Percentiles rank a stretch among this genome's conserved stretches.
Conservation (phyloP, 2,797 vertebrate species). For the Crenuchus spilurus region DNA sequence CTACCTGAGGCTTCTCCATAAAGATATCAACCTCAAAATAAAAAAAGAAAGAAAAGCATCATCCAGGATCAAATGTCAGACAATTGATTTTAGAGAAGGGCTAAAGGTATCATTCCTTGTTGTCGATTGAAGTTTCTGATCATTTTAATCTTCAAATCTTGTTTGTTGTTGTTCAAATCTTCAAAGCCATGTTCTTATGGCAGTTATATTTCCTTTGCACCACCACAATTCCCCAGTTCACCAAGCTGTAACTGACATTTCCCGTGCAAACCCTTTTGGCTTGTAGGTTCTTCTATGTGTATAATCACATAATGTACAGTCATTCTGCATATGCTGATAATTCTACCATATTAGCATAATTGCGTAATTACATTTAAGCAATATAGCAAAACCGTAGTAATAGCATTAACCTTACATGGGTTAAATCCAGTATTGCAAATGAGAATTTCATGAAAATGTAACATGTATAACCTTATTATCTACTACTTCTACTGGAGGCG, state of each 20-base stretch:
- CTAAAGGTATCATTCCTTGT: neutral
- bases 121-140: slow-evolving; percentile 9
- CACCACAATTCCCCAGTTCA: neutral
- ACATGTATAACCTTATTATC: neutral
- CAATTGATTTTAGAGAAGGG: neutral
- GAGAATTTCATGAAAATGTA: too few relatives aligned
- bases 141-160: slow-evolving; percentile 5
- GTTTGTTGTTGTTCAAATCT: too few relatives aligned
- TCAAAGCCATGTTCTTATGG: neutral
- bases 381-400: too few relatives aligned
- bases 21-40: neutral
- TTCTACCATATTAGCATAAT: too few relatives aligned
- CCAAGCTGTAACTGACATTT: neutral
- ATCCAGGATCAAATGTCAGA: slow-evolving; percentile 18
- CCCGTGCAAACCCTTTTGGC: too few relatives aligned
- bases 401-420: too few relatives aligned
- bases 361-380: too few relatives aligned
- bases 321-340: too few relatives aligned
- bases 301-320: too few relatives aligned
- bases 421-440: too few relatives aligned
- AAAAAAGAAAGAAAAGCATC: neutral
- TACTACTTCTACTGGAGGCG: neutral
- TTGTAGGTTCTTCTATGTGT: too few relatives aligned
- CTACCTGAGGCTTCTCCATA: slow-evolving; percentile 5
- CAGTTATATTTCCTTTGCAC: neutral